Evolutionary conservation across 2,888 invertebrate genomes (phyloP).

Genomic region (Argyra leucocephala): DNA sequence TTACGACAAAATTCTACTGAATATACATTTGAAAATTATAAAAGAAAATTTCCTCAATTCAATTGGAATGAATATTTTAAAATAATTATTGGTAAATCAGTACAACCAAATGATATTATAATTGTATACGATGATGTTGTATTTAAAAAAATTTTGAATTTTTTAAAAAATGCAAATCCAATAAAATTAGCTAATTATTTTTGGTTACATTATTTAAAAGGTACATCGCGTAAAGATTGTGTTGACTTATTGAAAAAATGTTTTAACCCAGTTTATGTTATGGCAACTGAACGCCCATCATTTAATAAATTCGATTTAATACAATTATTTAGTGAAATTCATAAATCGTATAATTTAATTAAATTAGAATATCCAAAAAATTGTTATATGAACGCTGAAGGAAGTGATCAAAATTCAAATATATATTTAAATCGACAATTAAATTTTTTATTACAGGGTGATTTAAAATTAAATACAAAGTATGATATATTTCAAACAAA

Average conservation of each 20-base stretch:
- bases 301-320: constrained; percentile 33
- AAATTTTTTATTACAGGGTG: constrained; percentile 35
- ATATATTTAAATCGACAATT: constrained; percentile 34
- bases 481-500: constrained; percentile 31
- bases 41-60: constrained; percentile 28
- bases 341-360: constrained; percentile 31
- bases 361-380: constrained; percentile 24
- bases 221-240: constrained; percentile 31
- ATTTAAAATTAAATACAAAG: constrained; percentile 32
- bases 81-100: constrained; percentile 32
- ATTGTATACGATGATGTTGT: constrained; percentile 31
- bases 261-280: constrained; percentile 33
- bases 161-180: constrained; percentile 33
- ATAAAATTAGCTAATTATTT: constrained; percentile 36
- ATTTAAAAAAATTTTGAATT: constrained; percentile 31
- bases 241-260: constrained; percentile 30
- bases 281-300: constrained; percentile 32
- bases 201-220: constrained; percentile 38
- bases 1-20: constrained; percentile 19
- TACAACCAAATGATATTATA: constrained; percentile 31
- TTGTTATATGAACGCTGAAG: constrained; percentile 40
- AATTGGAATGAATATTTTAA: constrained; percentile 38
- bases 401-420: constrained; percentile 30
- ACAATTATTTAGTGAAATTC: constrained; percentile 34
- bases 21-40: constrained; percentile 32